Evolutionary conservation across 2,797 vertebrate genomes (phyloP).

Genomic region (Pipistrellus pipistrellus): DNA sequence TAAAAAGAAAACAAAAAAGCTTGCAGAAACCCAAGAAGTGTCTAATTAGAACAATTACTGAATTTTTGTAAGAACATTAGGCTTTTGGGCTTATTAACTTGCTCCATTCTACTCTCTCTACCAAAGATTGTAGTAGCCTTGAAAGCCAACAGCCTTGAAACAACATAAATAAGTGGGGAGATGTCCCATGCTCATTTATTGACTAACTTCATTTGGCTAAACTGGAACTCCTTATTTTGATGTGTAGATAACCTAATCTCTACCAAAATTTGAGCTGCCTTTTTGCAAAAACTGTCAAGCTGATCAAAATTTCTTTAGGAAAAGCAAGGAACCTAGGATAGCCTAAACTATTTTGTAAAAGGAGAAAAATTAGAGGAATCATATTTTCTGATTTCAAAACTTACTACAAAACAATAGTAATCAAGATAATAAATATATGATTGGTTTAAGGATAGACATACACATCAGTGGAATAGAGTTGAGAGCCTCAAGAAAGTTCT

Average conservation of each 20-base stretch:
- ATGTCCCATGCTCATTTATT: neutral
- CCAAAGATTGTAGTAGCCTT: neutral
- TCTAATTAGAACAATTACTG: neutral
- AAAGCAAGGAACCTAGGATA: neutral
- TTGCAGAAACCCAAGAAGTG: neutral
- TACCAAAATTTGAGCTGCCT: neutral
- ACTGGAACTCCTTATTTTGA: neutral
- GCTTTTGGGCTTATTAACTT: neutral
- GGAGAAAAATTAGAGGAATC: neutral
- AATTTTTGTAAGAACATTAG: neutral
- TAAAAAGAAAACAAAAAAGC: too few species aligned
- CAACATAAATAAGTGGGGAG: neutral
- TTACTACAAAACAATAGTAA: neutral
- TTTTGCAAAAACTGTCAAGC: neutral
- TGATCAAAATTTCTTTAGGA: neutral
- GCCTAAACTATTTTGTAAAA: neutral
- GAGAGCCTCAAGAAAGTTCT: neutral
- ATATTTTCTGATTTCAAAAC: constrained; percentile 4
- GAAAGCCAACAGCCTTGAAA: neutral
- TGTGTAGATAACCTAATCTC: neutral
- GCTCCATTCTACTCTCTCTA: neutral
- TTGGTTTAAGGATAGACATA: neutral
- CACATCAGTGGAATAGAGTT: neutral
- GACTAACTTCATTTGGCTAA: neutral
- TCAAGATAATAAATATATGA: neutral